Conservation (phyloP, 2,797 vertebrate genomes). For the Notolepis coatsorum region DNA sequence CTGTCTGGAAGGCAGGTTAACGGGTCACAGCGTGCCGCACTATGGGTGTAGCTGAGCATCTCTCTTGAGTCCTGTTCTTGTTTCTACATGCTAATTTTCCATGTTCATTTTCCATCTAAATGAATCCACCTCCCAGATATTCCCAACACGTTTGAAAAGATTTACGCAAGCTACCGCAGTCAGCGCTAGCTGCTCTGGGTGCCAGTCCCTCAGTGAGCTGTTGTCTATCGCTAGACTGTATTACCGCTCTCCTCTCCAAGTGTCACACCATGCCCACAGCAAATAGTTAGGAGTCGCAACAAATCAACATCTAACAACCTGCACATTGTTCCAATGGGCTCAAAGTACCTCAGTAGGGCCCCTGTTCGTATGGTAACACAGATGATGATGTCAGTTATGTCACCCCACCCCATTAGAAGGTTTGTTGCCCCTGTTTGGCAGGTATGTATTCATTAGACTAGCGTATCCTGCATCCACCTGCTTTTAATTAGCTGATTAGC, state of each 20-base stretch:
- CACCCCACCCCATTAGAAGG: not conserved
- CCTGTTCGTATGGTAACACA: too few relatives aligned
- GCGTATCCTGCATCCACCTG: not conserved
- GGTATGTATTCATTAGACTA: not conserved
- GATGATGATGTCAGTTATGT: too few relatives aligned
- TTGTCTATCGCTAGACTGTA: conserved; percentile 27
- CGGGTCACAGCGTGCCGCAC: too few relatives aligned
- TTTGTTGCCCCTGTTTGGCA: conserved; percentile 14
- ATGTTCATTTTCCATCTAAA: conserved; percentile 18
- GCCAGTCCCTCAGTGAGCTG: conserved; percentile 21
- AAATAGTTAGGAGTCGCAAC: not conserved
- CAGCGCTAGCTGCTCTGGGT: not conserved
- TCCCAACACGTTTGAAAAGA: conserved; percentile 21
- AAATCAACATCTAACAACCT: not conserved
- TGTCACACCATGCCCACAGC: conserved; percentile 25
- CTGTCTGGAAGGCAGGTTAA: too few relatives aligned
- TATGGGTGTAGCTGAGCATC: too few relatives aligned
- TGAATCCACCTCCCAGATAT: conserved; percentile 24
- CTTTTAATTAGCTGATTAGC: conserved; percentile 30
- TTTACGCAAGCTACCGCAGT: conserved; percentile 37
- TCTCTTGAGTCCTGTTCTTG: too few relatives aligned
- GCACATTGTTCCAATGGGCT: too few relatives aligned
- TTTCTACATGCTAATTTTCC: too few relatives aligned
- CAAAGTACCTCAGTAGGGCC: too few relatives aligned
- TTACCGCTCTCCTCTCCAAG: conserved; percentile 33